Base-by-base conservation (phyloP, 1,140 invertebrate genomes). In the Pseudobourletiella spinata region DNA sequence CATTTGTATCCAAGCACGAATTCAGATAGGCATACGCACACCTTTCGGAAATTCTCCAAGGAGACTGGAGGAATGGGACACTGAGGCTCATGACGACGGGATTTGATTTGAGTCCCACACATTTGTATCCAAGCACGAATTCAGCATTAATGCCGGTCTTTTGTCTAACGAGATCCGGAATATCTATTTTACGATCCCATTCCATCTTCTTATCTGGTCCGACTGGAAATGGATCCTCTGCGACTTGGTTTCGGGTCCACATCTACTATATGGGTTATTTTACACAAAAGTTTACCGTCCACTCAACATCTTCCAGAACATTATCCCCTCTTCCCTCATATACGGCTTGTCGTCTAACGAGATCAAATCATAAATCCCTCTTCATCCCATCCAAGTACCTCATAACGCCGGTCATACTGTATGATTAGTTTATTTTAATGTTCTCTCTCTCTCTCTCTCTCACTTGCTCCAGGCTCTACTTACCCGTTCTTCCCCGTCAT, bases 301-400 rank as follows among this genome's bases (percentile, higher is more conserved):
- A 18, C 14, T 51, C 22, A 22, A 51, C 14, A 51, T 51, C 48
- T 26, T 26, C 3, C 48, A 51, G 48, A 51, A 26, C 48, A 26
- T 51, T 25, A 25, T 24, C 28, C 28, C 3, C 24, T 22, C 14
- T n/a, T 26, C 28, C 3, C 24, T 22, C 14, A 8, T 26, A 51
- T 26, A 51, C 28, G 48, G 25, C 8, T 26, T 22, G 44, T 39
- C 35, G 11, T 48, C 25, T 51, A 51, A 51, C 48, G 48, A 51
- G 48, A 51, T 51, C 48, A 51, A 51, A 51, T 51, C 48, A 51
- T 51, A 51, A 51, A 51, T 51, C 48, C 48, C 8, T 26, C 28
- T 51, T 51, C 48, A 51, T 26, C n/a, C 22, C 24, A 24, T 22
- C 48, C 48, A 26, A 46, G 44, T 46, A 46, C 44, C 44, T 46